Evolutionary conservation across 2,888 invertebrate genomes (phyloP).

Genomic region (Eumerus sabulonum): DNA sequence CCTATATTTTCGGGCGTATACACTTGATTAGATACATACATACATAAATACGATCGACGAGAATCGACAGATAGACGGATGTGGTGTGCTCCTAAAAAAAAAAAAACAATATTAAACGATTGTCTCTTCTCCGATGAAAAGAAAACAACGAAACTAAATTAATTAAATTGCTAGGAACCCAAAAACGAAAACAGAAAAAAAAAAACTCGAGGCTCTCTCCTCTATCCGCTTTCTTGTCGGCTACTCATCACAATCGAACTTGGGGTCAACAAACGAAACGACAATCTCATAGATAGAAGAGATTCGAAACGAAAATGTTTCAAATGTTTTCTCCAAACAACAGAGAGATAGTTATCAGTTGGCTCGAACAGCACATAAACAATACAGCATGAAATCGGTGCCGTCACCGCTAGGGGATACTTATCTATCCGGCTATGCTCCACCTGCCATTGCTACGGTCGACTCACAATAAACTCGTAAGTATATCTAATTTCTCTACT

Average conservation of each 20-base stretch:
- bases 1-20: constrained; percentile 46
- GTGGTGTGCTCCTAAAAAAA: constrained; percentile 5
- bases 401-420: constrained; percentile 13
- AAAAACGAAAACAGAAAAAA: constrained; percentile 23
- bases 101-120: not conserved
- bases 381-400: constrained; percentile 62
- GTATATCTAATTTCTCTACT: constrained; percentile 66
- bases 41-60: constrained; percentile 19
- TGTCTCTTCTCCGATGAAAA: constrained; percentile 11
- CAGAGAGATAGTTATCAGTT: constrained; percentile 60
- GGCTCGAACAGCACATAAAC: constrained; percentile 62
- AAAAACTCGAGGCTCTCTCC: constrained; percentile 53
- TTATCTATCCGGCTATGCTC: constrained; percentile 13
- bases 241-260: constrained; percentile 23
- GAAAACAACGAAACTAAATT: constrained; percentile 62
- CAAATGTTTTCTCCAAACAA: constrained; percentile 59
- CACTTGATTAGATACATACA: constrained; percentile 60
- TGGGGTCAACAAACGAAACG: constrained; percentile 68
- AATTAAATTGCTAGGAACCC: constrained; percentile 66
- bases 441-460: constrained; percentile 46
- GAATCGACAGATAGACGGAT: constrained; percentile 21
- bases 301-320: constrained; percentile 47
- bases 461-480: constrained; percentile 50
- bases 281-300: constrained; percentile 48
- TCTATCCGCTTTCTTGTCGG: constrained; percentile 22